Percentiles rank a stretch among this genome's conserved stretches.
Evolutionary conservation across 2,797 vertebrate species (phyloP).

Genomic region (Poecilia wingei): DNA sequence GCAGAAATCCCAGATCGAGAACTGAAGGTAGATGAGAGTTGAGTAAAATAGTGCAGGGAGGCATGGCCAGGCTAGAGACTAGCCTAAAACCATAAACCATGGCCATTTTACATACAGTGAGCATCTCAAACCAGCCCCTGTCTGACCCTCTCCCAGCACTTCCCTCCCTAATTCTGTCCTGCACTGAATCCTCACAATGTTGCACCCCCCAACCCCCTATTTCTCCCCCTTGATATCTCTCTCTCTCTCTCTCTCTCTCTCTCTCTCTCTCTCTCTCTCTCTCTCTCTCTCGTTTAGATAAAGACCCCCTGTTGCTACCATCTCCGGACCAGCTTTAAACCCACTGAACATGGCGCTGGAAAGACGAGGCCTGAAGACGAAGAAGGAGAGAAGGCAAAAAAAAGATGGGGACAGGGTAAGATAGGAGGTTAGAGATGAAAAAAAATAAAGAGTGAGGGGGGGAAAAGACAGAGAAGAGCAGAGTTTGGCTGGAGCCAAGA

Average conservation of each 20-base stretch:
- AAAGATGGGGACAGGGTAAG: not conserved
- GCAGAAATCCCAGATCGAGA: not conserved
- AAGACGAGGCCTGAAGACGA: not conserved
- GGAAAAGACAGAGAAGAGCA: constrained; percentile 53
- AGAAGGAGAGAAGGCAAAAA: constrained; percentile 11
- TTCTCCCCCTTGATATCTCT: no score
- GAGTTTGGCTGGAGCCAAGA: constrained; percentile 97
- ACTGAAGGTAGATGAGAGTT: not conserved
- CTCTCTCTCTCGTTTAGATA: constrained; percentile 71
- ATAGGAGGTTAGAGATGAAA: constrained; percentile 22
- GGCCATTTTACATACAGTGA: not conserved
- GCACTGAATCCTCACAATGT: not conserved
- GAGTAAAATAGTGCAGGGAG: not conserved
- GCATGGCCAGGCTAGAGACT: not conserved
- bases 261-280: constrained; percentile 68
- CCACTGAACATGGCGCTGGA: constrained; percentile 61
- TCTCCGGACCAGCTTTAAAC: constrained; percentile 84
- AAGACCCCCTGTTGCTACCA: constrained; percentile 93
- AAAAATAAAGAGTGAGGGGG: constrained; percentile 26
- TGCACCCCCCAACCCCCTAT: not conserved
- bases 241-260: constrained; percentile 54
- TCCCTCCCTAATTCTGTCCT: constrained; percentile 15
- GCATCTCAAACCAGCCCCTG: not conserved
- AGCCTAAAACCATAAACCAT: not conserved
- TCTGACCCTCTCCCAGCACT: constrained; percentile 24